Percentiles rank a stretch among this genome's conserved stretches.
These are phyloP conservation scores for Baccha elongata DNA, from an alignment of 2,888 invertebrate species.

Conservation along the genomic window DNA sequence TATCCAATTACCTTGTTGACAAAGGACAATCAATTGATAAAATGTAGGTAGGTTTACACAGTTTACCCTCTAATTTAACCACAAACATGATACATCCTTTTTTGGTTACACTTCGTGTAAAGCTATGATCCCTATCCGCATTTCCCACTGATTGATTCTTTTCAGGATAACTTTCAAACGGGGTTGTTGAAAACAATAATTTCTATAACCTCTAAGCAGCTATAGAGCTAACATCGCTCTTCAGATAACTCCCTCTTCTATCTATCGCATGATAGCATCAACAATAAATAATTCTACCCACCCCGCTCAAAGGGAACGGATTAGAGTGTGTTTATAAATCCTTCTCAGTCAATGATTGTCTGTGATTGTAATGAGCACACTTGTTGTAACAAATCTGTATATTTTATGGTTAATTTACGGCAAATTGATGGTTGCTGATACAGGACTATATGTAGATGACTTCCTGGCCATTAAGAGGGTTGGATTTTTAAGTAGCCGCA, in stretches of 20 bases:
- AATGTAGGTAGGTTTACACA: conserved; percentile 11
- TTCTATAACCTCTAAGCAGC: conserved; percentile 33
- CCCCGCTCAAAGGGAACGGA: not conserved
- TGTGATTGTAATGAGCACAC: conserved; percentile 66
- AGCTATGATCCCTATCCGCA: not conserved
- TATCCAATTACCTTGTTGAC: conserved; percentile 53
- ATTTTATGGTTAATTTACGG: conserved; percentile 69
- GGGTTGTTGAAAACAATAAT: conserved; percentile 22
- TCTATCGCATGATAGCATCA: conserved; percentile 31
- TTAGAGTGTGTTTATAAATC: conserved; percentile 54
- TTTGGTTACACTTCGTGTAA: not conserved
- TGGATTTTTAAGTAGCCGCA: conserved; percentile 29
- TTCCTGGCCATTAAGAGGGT: conserved; percentile 43
- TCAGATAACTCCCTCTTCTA: conserved; percentile 24
- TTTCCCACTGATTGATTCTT: conserved; percentile 21
- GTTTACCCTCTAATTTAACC: conserved; percentile 46
- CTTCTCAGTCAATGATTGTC: conserved; percentile 40
- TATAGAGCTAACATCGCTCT: not conserved
- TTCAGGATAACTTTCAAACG: conserved; percentile 21
- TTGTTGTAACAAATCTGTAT: conserved; percentile 68
- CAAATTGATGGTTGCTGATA: conserved; percentile 60
- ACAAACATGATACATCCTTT: conserved; percentile 9
- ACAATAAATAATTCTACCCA: conserved; percentile 21
- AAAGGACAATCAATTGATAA: conserved; percentile 48
- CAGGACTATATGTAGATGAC: conserved; percentile 32